Evolutionary conservation across 64 coral and sea anemone species (phyloP).

Genomic region (Porites australiensis): DNA sequence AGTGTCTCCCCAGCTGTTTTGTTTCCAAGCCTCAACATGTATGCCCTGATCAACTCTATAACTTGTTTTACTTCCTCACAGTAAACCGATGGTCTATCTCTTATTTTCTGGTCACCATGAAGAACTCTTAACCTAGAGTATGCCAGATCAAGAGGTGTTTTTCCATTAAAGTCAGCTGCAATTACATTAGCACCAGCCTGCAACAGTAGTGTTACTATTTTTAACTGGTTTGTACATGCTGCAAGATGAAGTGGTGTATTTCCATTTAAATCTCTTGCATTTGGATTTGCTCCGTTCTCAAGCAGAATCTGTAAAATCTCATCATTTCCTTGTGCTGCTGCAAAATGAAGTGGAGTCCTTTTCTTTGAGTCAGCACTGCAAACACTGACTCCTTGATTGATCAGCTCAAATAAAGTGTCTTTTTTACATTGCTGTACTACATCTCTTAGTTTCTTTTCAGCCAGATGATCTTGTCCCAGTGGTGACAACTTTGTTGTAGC

Average conservation of each 20-base stretch:
- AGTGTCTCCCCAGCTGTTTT: slow-evolving; percentile 75
- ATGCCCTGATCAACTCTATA: slow-evolving; percentile 90
- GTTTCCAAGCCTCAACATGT: slow-evolving; percentile 70
- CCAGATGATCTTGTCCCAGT: slow-evolving; percentile 55
- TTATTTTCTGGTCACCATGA: slow-evolving; percentile 55
- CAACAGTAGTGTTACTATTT: slow-evolving; percentile 84
- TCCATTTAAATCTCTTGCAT: slow-evolving; percentile 95
- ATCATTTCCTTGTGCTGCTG: slow-evolving; percentile 91
- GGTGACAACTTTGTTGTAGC: slow-evolving; percentile 58
- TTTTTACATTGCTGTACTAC: slow-evolving; percentile 68
- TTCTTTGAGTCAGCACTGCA: slow-evolving; percentile 88
- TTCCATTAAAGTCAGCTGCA: slow-evolving; percentile 81
- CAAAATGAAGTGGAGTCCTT: slow-evolving; percentile 97
- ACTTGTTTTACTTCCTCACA: slow-evolving; percentile 85
- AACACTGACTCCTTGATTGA: slow-evolving; percentile 78
- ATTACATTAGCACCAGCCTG: slow-evolving; percentile 76
- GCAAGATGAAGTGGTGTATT: slow-evolving; percentile 99
- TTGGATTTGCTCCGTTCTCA: slow-evolving; percentile 89
- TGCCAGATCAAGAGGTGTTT: slow-evolving; percentile 93
- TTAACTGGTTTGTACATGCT: slow-evolving; percentile 91
- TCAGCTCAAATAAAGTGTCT: slow-evolving; percentile 69
- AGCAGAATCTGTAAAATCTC: slow-evolving; percentile 71
- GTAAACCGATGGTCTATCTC: slow-evolving; percentile 61
- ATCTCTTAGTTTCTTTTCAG: slow-evolving; percentile 90
- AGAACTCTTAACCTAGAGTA: slow-evolving; percentile 82